Percentiles rank a stretch among this genome's conserved stretches.
phyloP scores from a whole-genome alignment of 2,113 vertebrate genomes.

The Phalacrocorax aristotelis region DNA sequence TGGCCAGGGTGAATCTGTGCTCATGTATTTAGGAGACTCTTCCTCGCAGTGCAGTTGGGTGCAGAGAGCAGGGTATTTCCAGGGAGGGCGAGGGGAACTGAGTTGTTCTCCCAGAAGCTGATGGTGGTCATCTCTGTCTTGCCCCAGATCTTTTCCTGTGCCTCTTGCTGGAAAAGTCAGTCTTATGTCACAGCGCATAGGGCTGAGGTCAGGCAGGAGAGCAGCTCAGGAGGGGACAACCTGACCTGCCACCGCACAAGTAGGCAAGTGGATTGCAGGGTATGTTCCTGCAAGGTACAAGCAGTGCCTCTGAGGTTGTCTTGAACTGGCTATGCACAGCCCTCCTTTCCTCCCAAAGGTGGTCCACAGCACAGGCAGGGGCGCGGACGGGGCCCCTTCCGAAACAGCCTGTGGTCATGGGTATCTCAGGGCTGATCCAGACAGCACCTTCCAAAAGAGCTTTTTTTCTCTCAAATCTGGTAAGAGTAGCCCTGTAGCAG shows the following conservation, averaged over 20 bases:
- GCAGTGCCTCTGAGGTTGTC: rapidly evolving
- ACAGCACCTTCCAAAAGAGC: neutral
- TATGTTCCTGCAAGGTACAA: neutral
- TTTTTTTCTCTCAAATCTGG: neutral
- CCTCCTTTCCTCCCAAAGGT: neutral
- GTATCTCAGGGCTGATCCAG: neutral
- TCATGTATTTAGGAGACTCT: rapidly evolving
- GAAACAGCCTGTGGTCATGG: neutral
- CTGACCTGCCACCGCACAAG: rapidly evolving
- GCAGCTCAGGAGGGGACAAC: rapidly evolving
- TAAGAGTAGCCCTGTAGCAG: neutral
- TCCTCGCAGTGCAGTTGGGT: rapidly evolving
- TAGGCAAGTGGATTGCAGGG: rapidly evolving
- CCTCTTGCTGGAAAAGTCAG: neutral
- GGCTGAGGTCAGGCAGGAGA: neutral
- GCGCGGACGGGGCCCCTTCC: neutral
- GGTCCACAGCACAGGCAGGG: rapidly evolving
- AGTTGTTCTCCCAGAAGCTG: neutral
- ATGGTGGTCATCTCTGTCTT: rapidly evolving
- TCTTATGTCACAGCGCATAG: rapidly evolving
- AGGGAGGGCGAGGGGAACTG: neutral
- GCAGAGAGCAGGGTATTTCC: neutral
- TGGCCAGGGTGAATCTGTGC: rapidly evolving
- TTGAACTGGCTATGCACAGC: rapidly evolving
- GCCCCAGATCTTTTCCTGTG: neutral